Conservation (phyloP, 2,113 vertebrate genomes). For the Pyrgilauda ruficollis region DNA sequence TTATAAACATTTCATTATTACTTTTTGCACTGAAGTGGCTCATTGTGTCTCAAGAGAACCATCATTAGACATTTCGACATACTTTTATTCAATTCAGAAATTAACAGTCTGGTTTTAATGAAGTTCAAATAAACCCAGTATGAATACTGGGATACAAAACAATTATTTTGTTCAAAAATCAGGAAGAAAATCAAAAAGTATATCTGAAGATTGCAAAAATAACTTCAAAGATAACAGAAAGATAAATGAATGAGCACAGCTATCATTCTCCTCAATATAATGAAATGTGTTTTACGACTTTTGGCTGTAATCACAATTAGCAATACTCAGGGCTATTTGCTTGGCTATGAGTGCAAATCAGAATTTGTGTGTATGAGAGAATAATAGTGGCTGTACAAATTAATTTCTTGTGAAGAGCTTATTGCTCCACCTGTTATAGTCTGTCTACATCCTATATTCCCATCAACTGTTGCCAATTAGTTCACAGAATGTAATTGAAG, state of each 20-base stretch:
- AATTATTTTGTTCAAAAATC: constrained; percentile 62
- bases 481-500: constrained; percentile 65
- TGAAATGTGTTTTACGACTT: constrained; percentile 56
- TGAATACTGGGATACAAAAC: constrained; percentile 6
- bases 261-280: constrained; percentile 33
- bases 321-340: constrained; percentile 47
- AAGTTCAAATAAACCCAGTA: constrained; percentile 36
- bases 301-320: constrained; percentile 73
- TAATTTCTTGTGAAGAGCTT: constrained; percentile 70
- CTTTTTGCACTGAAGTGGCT: background rate
- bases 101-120: constrained; percentile 45
- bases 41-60: background rate
- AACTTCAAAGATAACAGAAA: constrained; percentile 52
- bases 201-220: constrained; percentile 22
- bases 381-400: constrained; percentile 50
- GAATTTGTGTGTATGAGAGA: constrained; percentile 7
- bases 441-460: constrained; percentile 63
- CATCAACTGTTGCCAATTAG: constrained; percentile 68
- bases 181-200: constrained; percentile 17
- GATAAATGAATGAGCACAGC: constrained; percentile 22
- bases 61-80: constrained; percentile 47
- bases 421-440: constrained; percentile 66
- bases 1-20: constrained; percentile 16
- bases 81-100: constrained; percentile 47
- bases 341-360: constrained; percentile 47